Evolutionary conservation across 2,888 invertebrate species (phyloP).

Genomic region (Chalcosyrphus nemorum): DNA sequence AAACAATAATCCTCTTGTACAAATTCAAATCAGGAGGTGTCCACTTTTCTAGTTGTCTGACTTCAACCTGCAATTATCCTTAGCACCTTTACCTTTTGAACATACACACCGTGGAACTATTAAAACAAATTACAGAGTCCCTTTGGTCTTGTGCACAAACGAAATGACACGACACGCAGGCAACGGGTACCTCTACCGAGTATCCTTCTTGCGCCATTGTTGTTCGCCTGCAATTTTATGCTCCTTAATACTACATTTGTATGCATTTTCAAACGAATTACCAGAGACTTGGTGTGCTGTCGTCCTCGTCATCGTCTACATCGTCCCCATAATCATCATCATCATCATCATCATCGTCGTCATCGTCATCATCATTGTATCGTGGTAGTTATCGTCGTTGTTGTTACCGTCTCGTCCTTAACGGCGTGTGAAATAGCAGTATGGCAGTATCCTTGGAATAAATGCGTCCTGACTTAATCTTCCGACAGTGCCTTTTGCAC

Average conservation of each 20-base stretch:
- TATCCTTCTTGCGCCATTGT: slow-evolving; percentile 14
- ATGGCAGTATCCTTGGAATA: slow-evolving; percentile 30
- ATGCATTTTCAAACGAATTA: slow-evolving; percentile 49
- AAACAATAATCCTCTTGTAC: slow-evolving; percentile 8
- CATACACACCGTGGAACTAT: slow-evolving; percentile 30
- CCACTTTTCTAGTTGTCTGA: slow-evolving; percentile 15
- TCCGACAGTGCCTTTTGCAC: not conserved
- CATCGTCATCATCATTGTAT: not conserved
- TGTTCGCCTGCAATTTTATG: slow-evolving; percentile 54
- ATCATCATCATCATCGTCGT: no score
- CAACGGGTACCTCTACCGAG: not conserved
- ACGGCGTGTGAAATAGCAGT: slow-evolving; percentile 47
- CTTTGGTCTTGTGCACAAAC: slow-evolving; percentile 11
- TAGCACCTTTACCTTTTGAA: slow-evolving; percentile 34
- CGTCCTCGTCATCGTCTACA: not conserved
- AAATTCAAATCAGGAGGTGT: slow-evolving; percentile 34
- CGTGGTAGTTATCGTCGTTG: not conserved
- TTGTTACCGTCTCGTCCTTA: slow-evolving; percentile 30
- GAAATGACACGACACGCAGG: not conserved
- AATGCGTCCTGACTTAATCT: slow-evolving; percentile 26
- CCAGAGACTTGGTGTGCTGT: slow-evolving; percentile 5
- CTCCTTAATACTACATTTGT: slow-evolving; percentile 52
- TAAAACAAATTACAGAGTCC: slow-evolving; percentile 49
- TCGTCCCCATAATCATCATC: not conserved
- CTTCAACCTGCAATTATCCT: slow-evolving; percentile 44